A percentile compares a stretch with the other conserved stretches of the same genome.
phyloP scores from a whole-genome alignment of 2,113 vertebrate genomes.

The Talpa occidentalis region DNA sequence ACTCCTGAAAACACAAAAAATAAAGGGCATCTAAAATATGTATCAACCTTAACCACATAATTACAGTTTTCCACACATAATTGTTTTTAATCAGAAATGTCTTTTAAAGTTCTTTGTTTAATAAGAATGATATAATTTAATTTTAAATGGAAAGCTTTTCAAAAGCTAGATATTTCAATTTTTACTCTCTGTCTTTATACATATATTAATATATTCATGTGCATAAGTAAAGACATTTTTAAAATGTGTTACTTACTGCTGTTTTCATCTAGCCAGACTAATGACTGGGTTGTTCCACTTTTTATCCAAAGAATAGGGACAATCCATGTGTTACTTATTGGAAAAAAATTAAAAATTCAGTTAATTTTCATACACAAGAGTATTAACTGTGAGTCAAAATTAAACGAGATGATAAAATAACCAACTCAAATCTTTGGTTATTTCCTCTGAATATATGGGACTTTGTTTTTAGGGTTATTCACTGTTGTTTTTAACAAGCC shows the following conservation, averaged over 20 bases:
- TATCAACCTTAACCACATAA: neutral
- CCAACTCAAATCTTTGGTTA: neutral
- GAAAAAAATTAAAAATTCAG: conserved; percentile 49
- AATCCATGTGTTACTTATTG: conserved; percentile 87
- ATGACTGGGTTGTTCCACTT: conserved; percentile 86
- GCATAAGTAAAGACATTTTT: neutral
- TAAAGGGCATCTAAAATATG: neutral
- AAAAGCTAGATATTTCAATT: conserved; percentile 40
- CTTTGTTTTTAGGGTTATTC: neutral
- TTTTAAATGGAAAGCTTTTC: conserved; percentile 36
- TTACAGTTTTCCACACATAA: conserved; percentile 42
- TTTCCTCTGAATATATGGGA: neutral
- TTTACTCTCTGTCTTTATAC: neutral
- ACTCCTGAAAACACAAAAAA: neutral
- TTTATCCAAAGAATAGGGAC: conserved; percentile 89
- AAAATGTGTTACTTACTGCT: conserved; percentile 86
- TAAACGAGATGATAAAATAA: conserved; percentile 36
- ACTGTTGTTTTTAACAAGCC: neutral
- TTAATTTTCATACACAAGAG: conserved; percentile 66
- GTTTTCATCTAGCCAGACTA: conserved; percentile 87
- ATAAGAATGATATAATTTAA: conserved; percentile 27
- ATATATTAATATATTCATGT: neutral
- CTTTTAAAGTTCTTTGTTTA: conserved; percentile 12
- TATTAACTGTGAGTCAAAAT: neutral
- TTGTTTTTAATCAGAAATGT: conserved; percentile 42